Evolutionary conservation across 2,113 vertebrate genomes (phyloP).

Genomic region (Perccottus glenii): DNA sequence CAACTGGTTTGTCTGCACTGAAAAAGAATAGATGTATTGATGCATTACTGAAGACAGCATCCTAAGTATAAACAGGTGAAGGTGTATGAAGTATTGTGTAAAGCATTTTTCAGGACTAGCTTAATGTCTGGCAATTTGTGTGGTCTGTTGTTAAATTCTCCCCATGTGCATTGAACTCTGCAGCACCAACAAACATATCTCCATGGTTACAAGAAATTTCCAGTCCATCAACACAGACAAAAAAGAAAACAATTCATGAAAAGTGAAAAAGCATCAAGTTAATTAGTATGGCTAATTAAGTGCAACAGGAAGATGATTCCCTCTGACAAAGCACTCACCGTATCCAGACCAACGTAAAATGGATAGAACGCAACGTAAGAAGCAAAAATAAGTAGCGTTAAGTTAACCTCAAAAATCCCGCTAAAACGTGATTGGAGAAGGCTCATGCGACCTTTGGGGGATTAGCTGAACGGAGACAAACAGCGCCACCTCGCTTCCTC

Average conservation of each 20-base stretch:
- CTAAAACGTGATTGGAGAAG: too few species aligned
- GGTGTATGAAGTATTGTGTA: too few species aligned
- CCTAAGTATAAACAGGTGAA: too few species aligned
- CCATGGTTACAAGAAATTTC: conserved; percentile 49
- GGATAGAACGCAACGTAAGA: neutral
- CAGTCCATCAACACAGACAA: neutral
- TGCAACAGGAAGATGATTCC: neutral
- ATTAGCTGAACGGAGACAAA: neutral
- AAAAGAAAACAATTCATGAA: neutral
- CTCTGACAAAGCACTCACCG: neutral
- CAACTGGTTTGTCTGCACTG: too few species aligned
- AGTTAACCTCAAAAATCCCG: neutral
- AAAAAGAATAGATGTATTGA: too few species aligned
- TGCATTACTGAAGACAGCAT: too few species aligned
- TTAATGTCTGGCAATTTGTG: too few species aligned
- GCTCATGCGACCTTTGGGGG: too few species aligned
- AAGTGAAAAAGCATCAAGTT: neutral
- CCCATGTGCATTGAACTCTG: neutral
- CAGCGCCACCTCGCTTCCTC: neutral
- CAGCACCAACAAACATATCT: neutral
- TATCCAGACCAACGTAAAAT: neutral
- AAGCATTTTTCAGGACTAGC: too few species aligned
- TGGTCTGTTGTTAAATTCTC: neutral
- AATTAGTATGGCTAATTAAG: too few species aligned
- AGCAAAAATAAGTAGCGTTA: neutral